phyloP scores from a whole-genome alignment of 2,797 vertebrate species.

The Muscicapa striata region DNA sequence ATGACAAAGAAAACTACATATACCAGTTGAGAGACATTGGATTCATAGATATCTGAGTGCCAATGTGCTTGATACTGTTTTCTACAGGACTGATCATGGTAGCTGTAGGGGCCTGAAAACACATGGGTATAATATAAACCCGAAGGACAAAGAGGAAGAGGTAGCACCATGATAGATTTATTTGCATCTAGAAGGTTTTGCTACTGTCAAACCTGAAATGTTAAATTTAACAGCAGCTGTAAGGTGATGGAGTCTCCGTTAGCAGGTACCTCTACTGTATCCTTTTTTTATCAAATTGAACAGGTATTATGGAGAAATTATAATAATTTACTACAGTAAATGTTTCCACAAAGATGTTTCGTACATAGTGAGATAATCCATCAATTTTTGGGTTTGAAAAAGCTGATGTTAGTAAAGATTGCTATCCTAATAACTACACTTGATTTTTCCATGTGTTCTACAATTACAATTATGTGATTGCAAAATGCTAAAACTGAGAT shows the following conservation, averaged over 20 bases:
- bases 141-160: background rate
- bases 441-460: conserved; percentile 24
- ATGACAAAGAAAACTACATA: background rate
- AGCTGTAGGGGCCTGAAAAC: background rate
- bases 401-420: conserved; percentile 30
- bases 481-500: conserved; percentile 33
- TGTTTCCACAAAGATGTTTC: background rate
- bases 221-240: background rate
- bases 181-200: background rate
- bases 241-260: background rate
- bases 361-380: background rate
- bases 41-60: background rate
- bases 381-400: background rate
- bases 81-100: background rate
- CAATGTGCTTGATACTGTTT: background rate
- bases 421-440: conserved; percentile 8
- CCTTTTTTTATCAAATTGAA: background rate
- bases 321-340: conserved; percentile 5
- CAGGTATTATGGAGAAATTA: background rate
- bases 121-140: background rate
- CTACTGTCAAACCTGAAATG: background rate
- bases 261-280: background rate
- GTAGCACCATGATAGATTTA: background rate
- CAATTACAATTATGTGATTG: conserved; percentile 26
- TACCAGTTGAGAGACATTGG: background rate